Evolutionary conservation across 1,140 invertebrate species (phyloP).

Genomic region (Agrypnia vestita): DNA sequence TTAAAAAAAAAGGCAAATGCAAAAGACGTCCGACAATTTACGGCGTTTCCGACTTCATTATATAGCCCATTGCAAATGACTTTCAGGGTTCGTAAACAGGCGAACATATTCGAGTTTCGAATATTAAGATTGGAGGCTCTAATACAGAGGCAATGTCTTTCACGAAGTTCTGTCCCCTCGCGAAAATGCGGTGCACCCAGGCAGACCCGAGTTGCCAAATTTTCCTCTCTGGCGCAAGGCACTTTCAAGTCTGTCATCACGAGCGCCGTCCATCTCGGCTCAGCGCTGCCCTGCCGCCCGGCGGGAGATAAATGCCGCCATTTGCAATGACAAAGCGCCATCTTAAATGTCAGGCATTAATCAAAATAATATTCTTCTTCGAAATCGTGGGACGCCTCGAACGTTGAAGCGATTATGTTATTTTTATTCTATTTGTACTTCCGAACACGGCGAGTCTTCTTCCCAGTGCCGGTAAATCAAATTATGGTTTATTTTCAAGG

Average conservation of each 20-base stretch:
- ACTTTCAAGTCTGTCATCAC: background rate
- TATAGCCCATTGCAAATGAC: too few species aligned
- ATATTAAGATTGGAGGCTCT: too few species aligned
- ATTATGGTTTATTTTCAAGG: background rate
- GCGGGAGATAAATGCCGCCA: background rate
- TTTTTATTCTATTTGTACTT: constrained; percentile 21
- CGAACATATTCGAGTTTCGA: too few species aligned
- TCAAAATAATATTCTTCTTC: background rate
- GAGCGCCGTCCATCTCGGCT: background rate
- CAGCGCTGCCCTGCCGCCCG: background rate
- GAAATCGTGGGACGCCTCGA: constrained; percentile 11
- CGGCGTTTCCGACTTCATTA: too few species aligned
- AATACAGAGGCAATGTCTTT: too few species aligned
- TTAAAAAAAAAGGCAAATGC: too few species aligned
- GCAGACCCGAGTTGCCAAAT: too few species aligned
- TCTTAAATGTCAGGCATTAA: constrained; percentile 11
- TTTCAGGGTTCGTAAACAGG: too few species aligned
- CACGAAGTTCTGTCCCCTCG: too few species aligned
- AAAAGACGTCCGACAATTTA: too few species aligned
- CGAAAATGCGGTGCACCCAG: too few species aligned
- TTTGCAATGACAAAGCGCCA: background rate
- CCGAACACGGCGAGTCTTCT: background rate
- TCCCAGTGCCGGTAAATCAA: constrained; percentile 9
- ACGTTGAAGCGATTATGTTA: background rate
- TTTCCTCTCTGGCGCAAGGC: too few species aligned